Evolutionary conservation across 2,113 vertebrate species (phyloP).

Genomic region (Philantomba maxwellii): DNA sequence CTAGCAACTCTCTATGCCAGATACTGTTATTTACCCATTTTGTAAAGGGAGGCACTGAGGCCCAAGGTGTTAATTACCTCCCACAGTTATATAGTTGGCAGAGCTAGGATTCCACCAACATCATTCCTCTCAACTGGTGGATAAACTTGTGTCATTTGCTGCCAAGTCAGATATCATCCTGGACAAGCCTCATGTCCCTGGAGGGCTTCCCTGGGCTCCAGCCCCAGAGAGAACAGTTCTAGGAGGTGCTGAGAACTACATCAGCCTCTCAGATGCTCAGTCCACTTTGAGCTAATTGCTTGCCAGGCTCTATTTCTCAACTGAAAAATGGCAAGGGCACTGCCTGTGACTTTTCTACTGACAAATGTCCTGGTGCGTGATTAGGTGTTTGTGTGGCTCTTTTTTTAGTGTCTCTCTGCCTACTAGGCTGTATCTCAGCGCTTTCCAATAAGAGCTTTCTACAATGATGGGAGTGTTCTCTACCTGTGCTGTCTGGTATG

Average conservation of each 20-base stretch:
- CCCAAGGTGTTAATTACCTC: neutral
- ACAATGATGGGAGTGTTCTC: neutral
- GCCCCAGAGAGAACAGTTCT: neutral
- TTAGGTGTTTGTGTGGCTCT: neutral
- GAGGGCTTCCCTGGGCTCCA: neutral
- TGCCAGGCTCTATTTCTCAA: neutral
- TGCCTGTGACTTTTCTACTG: neutral
- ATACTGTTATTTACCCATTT: neutral
- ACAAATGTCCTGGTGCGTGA: too few relatives aligned
- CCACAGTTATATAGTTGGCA: neutral
- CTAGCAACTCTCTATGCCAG: neutral
- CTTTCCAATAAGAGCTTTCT: neutral
- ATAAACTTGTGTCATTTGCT: neutral
- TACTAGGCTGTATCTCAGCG: neutral
- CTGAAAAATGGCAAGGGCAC: neutral
- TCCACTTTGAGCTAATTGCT: neutral
- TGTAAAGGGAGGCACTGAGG: neutral
- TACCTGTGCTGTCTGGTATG: fast-evolving
- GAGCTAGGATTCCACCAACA: neutral
- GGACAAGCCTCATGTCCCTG: neutral
- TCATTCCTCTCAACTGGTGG: neutral
- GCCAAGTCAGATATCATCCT: neutral
- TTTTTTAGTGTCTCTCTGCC: neutral
- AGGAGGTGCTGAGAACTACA: neutral
- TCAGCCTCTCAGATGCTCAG: neutral